A percentile compares a stretch with the other conserved stretches of the same genome.
Evolutionary conservation across 2,888 invertebrate genomes (phyloP).

Genomic region (Rhopalosiphum nymphaeae): DNA sequence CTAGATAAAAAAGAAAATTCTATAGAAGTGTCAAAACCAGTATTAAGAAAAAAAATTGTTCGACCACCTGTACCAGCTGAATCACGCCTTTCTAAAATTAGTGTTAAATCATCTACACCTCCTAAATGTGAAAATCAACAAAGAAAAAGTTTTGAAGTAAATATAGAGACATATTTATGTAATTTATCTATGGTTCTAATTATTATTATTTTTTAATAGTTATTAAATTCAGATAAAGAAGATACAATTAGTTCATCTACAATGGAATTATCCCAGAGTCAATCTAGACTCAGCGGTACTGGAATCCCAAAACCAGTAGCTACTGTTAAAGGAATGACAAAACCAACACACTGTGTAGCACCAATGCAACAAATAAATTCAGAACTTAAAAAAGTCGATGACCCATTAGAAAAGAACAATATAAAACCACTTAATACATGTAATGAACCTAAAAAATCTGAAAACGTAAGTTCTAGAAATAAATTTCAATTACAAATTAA

Average conservation of each 20-base stretch:
- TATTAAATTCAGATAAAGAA: constrained; percentile 70
- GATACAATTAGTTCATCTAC: constrained; percentile 72
- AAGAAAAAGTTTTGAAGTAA: constrained; percentile 60
- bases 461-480: constrained; percentile 20
- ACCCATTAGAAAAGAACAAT: constrained; percentile 37
- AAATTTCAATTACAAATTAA: background rate
- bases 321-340: constrained; percentile 90
- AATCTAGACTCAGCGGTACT: constrained; percentile 74
- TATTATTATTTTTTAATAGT: constrained; percentile 31
- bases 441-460: constrained; percentile 48
- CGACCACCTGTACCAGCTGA: constrained; percentile 58
- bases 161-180: background rate
- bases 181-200: background rate
- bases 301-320: constrained; percentile 93
- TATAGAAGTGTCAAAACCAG: constrained; percentile 43
- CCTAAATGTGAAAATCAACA: constrained; percentile 60
- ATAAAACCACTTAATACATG: constrained; percentile 34
- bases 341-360: constrained; percentile 72
- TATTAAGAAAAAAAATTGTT: constrained; percentile 59
- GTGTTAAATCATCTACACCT: constrained; percentile 57
- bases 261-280: constrained; percentile 73
- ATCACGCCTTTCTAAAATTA: constrained; percentile 60
- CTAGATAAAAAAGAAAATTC: constrained; percentile 56
- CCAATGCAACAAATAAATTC: constrained; percentile 67
- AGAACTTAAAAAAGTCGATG: constrained; percentile 55